Base-by-base conservation (phyloP, 1,140 invertebrate genomes). In the Drosophila jambulina region DNA sequence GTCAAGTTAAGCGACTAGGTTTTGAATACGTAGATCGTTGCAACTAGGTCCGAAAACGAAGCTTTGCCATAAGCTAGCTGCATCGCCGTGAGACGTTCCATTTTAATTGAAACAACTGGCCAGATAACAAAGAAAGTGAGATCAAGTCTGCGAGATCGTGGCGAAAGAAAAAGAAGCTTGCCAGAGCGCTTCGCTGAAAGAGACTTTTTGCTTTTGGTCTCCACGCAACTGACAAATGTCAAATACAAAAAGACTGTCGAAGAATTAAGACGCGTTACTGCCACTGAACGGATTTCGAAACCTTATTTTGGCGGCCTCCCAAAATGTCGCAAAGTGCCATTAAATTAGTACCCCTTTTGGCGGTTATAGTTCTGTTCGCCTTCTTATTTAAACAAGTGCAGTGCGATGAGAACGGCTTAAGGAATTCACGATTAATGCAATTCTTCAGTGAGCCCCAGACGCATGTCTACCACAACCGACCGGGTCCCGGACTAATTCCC, bases 91-190 rank as follows among this genome's bases (percentile, higher is more conserved):
- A 68, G 75, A 27, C 67, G 67, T 70, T 68, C 67, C 74, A 77
- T 77, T 77, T 60, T 76, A 36, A 60, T 56, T 59, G 45, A 68
- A 76, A 69, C 76, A 42, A 70, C 53, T 43, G 75, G 34, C 68
- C 34, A 70, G 76, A 78, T 64, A 79, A 71, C 67, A 62, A 78
- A 71, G 61, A 88, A 84, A 84, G 84, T 81, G 84, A 88, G 84
- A 88, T 88, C 84, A 87, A 87, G 71, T 61, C 79, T 82, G 71
- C 80, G 78, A 82, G 85, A 90, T 90, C 74, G 81, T 70, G 67
- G 67, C 67, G 48, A 68, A 68, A 79, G 83, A 76, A 80, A 88
- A 88, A 88, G 75, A 88, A 79, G 83, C 75, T 79, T 45, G 45
- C 32, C 42, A 53, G 59, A 40, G 51, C 54, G 74, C 59, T 71